Conservation (phyloP, 1,140 invertebrate species). For the Bombyx mori region DNA sequence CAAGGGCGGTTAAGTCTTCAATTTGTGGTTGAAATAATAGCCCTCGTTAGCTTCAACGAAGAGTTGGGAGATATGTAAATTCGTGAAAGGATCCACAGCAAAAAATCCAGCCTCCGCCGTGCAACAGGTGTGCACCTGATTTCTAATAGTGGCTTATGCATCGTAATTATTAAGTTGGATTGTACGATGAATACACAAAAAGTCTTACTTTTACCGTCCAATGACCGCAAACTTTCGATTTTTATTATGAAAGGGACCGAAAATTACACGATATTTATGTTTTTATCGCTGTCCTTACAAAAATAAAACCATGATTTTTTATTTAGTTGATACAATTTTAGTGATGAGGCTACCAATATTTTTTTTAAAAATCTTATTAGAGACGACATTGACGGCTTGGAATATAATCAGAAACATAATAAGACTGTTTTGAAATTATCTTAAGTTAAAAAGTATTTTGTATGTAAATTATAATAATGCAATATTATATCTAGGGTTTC, state of each 20-base stretch:
- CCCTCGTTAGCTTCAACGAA: constrained; percentile 58
- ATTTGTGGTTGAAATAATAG: constrained; percentile 67
- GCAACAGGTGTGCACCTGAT: constrained; percentile 60
- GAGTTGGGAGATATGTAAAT: constrained; percentile 64
- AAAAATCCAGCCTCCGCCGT: constrained; percentile 53
- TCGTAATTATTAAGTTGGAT: constrained; percentile 42
- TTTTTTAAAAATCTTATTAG: too few species aligned
- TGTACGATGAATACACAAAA: constrained; percentile 33
- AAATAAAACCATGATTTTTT: too few species aligned
- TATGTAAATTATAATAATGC: constrained; percentile 22
- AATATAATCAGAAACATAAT: too few species aligned
- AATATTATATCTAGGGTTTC: constrained; percentile 38
- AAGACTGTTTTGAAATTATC: too few species aligned
- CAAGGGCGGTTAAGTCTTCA: constrained; percentile 49
- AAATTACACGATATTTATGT: neutral
- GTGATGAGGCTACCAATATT: too few species aligned
- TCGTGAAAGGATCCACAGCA: constrained; percentile 51
- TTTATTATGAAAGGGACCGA: constrained; percentile 10
- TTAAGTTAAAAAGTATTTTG: too few species aligned
- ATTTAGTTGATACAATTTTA: too few species aligned
- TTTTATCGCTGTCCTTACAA: constrained; percentile 1
- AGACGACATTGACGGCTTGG: too few species aligned
- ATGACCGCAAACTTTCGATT: constrained; percentile 46
- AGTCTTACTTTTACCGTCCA: constrained; percentile 32
- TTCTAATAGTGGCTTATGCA: constrained; percentile 54